Base-by-base conservation (phyloP, 2,888 invertebrate genomes). In the Chirona hameri region DNA sequence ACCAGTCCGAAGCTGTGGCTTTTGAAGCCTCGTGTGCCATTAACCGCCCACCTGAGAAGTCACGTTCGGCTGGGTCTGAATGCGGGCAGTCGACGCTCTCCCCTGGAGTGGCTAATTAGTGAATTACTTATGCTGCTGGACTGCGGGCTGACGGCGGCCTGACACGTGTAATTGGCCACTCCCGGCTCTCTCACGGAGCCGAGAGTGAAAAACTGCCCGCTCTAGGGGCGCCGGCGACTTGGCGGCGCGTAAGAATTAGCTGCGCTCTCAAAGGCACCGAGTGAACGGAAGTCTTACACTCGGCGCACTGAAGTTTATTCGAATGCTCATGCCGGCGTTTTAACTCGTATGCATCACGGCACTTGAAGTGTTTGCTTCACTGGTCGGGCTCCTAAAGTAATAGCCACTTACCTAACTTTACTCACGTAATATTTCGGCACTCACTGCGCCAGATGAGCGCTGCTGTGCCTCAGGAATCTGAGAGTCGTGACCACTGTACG, bases 81-180 rank as follows among this genome's bases (percentile, higher is more conserved):
- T 72, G 18, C 72, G 18, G 72, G 18, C 27, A 72, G 27, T 72
- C 69, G 27, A 18, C 15, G 39, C 76, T 21, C 76, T 46, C 46
- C 24, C 39, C 31, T 5, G 18, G 27, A 46, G 27, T 5, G 76
- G 39, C 76, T 76, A 76, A 76, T 76, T 76, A 76, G 76, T 46
- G 76, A 46, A 76, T 76, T 76, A 76, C 76, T 39, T 76, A 69
- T 69, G 69, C 69, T 29, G 14, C 12, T 29, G 14, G 27, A 5
- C 24, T 14, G 14, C 1, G 31, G 15, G 5, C 72, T 72, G 72
- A 10, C 76, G 46, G 76, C 76, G 24, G 10, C 39, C 76, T 76
- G 76, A 76, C 76, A 76, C 76, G 76, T 46, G 76, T 76, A 76
- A 76, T 76, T 76, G 76, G 76, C 76, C 76, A 65, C 76, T 76